Base-by-base conservation (phyloP, 2,888 invertebrate species). In the Caenorhabditis imperialis region DNA sequence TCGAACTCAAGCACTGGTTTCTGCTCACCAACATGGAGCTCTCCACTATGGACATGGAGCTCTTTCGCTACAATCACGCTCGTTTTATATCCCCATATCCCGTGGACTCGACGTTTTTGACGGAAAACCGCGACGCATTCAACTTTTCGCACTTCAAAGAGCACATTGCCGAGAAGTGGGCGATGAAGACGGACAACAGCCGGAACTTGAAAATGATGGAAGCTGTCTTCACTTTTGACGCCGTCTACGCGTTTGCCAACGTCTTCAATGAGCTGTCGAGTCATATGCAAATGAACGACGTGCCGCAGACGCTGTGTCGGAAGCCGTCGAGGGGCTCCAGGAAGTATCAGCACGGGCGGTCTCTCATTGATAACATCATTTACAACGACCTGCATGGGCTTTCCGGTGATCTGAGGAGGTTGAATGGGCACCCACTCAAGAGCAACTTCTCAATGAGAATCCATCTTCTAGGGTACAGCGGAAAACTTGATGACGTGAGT, bases 61-160 rank as follows among this genome's bases (percentile, higher is more conserved):
- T 87, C 20, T 87, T 88, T 58, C 82, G 88, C 6, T 86, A 87
- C 73, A 88, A 88, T 72, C 86, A 88, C 57, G 88, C 86, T 4
- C 82, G 88, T n/a, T 88, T 85, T 60, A 79, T 87, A 35, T 81
- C 80, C 1, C 78, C 87, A n/a, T 81, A 85, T 50, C 74, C 85
- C 5, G 74, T 85, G 14, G 81, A 84, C 47, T 71, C 77, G 14
- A 75, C 74, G 16, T 85, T 85, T 70, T 33, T 82, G n/a, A 67
- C 61, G 0, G 81, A 78, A 40, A 69, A 72, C 50, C 53, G 70
- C 6, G 67, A 79, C 40, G 67, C 77, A 25, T 83, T 83, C 76
- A 78, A 79, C 30, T 75, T 80, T 44, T 61, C 76, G 8, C 76
- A 79, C 51, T 83, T 83, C 67, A 54, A 69, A 50, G 75, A 60